Evolutionary conservation across 2,888 invertebrate genomes (phyloP).

Genomic region (Diplazon laetatorius): DNA sequence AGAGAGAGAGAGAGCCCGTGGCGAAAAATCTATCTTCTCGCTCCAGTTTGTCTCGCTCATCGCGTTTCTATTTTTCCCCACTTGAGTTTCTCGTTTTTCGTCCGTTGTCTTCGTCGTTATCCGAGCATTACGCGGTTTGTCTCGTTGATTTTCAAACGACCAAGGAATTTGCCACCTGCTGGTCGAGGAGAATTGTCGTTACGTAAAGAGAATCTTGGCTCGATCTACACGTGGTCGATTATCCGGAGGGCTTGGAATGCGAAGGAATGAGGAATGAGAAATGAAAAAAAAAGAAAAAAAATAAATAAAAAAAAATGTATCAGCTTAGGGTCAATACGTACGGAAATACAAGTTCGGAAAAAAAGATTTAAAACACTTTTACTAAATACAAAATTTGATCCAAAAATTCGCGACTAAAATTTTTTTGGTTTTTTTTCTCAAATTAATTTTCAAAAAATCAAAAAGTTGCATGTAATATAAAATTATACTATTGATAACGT

Average conservation of each 20-base stretch:
- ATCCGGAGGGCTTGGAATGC: background rate
- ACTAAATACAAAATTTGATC: background rate
- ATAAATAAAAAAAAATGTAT: too few species aligned
- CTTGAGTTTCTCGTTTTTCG: constrained; percentile 4
- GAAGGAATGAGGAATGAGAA: background rate
- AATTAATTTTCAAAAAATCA: too few species aligned
- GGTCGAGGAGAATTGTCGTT: constrained; percentile 12
- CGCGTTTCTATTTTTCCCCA: background rate
- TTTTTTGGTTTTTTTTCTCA: too few species aligned
- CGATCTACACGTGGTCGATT: constrained; percentile 16
- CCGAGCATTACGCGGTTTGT: background rate
- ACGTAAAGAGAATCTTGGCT: constrained; percentile 31
- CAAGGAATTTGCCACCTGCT: constrained; percentile 8
- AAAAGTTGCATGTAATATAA: too few species aligned
- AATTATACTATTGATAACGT: too few species aligned
- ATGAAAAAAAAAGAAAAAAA: background rate
- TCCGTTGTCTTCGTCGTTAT: constrained; percentile 8
- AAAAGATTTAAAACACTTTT: background rate
- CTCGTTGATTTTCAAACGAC: background rate
- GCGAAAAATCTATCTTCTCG: constrained; percentile 69
- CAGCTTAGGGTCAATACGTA: too few species aligned
- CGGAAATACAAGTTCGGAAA: background rate
- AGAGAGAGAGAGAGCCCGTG: too few species aligned
- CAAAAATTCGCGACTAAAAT: background rate
- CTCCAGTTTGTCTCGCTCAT: constrained; percentile 76